Percentiles rank a stretch among this genome's conserved stretches.
Conservation (phyloP, 2,113 vertebrate genomes). For the Romanogobio albipinnatus region DNA sequence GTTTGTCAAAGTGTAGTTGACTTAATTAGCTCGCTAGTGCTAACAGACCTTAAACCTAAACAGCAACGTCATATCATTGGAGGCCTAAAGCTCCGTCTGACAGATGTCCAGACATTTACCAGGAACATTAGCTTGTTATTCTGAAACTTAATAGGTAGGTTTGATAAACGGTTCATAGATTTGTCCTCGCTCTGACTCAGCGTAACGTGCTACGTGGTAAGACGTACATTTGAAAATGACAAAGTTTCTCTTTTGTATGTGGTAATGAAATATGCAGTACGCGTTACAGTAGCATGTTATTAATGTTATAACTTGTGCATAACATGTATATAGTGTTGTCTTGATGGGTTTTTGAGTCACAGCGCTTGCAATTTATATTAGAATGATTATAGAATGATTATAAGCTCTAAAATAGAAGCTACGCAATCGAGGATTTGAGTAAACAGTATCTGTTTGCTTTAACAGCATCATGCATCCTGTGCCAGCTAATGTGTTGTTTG, state of each 20-base stretch:
- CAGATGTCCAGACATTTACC: conserved; percentile 17
- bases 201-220: conserved; percentile 19
- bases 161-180: neutral
- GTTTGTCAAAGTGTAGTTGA: neutral
- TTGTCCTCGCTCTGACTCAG: neutral
- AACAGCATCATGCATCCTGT: neutral
- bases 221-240: neutral
- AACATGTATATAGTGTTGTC: neutral
- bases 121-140: neutral
- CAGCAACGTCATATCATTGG: conserved; percentile 1
- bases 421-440: neutral
- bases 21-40: conserved; percentile 31
- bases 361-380: neutral
- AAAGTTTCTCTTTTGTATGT: neutral
- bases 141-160: neutral
- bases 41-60: conserved; percentile 13
- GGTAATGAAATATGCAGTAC: neutral
- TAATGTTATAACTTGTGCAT: neutral
- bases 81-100: conserved; percentile 42
- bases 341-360: neutral
- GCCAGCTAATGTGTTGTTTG: conserved; percentile 21
- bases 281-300: neutral
- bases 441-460: conserved; percentile 2
- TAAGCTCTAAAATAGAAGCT: neutral
- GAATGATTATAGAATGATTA: too few relatives aligned